Evolutionary conservation across 2,113 vertebrate genomes (phyloP).

Genomic region (Delphinus delphis): DNA sequence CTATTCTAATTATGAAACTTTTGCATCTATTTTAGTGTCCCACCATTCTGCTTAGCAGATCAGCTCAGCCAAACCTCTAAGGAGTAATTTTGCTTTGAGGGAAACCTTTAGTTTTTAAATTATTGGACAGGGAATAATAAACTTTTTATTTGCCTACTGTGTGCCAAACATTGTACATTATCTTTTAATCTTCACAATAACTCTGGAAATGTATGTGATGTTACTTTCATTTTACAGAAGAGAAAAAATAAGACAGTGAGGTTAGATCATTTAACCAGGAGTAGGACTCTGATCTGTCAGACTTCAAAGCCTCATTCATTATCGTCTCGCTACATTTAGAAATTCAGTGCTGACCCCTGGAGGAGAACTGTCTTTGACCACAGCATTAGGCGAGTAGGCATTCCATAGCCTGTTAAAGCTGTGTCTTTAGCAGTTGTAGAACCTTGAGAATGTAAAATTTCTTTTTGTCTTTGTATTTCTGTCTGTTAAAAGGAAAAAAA

Average conservation of each 20-base stretch:
- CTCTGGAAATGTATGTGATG: slow-evolving; percentile 44
- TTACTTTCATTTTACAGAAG: slow-evolving; percentile 48
- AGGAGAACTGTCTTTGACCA: neutral
- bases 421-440: slow-evolving; percentile 16
- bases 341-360: neutral
- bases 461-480: slow-evolving; percentile 42
- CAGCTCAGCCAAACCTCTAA: neutral
- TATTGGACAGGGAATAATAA: slow-evolving; percentile 31
- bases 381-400: neutral
- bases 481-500: neutral
- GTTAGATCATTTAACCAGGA: slow-evolving; percentile 25
- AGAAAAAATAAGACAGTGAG: neutral
- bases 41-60: slow-evolving; percentile 39
- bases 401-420: neutral
- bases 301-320: slow-evolving; percentile 12
- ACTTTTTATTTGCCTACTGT: slow-evolving; percentile 29
- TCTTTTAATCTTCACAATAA: slow-evolving; percentile 53
- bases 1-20: slow-evolving; percentile 44
- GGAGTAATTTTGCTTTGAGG: slow-evolving; percentile 60
- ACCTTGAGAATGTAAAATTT: slow-evolving; percentile 38
- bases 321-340: neutral
- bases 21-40: neutral
- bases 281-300: neutral
- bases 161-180: slow-evolving; percentile 16
- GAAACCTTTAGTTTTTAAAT: slow-evolving; percentile 61